A percentile compares a stretch with the other conserved stretches of the same genome.
phyloP scores from a whole-genome alignment of 2,888 invertebrate species.

The Calameuta idolon region DNA sequence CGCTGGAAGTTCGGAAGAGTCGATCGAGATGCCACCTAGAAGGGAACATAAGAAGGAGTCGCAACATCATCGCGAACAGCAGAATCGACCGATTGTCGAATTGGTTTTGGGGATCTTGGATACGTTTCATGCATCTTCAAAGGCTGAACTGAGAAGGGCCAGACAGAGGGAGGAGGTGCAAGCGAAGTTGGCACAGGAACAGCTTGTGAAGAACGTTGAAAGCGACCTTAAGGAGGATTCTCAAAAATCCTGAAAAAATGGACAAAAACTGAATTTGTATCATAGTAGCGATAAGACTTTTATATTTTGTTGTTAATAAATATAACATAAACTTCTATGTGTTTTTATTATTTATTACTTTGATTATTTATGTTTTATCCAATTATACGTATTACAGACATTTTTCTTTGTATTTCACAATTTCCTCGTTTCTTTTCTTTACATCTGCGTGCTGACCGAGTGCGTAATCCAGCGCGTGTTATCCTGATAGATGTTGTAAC shows the following conservation, averaged over 20 bases:
- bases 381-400: not conserved
- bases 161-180: constrained; percentile 15
- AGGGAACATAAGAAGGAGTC: constrained; percentile 10
- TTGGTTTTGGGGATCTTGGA: constrained; percentile 47
- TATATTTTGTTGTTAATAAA: not conserved
- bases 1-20: constrained; percentile 32
- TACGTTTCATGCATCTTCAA: constrained; percentile 42
- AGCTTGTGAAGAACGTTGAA: not conserved
- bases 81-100: constrained; percentile 46
- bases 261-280: not conserved
- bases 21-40: constrained; percentile 40
- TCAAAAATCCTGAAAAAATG: not conserved
- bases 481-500: not conserved
- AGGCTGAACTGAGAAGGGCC: constrained; percentile 34
- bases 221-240: not conserved
- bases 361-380: not conserved
- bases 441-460: not conserved
- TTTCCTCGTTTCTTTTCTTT: not conserved
- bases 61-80: constrained; percentile 9
- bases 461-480: not conserved
- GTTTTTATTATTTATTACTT: not conserved
- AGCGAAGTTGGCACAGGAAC: not conserved
- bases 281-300: not conserved
- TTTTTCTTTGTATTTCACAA: not conserved
- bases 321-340: not conserved